These are phyloP conservation scores for Macrotrachela quadricornifera DNA, from an alignment of 1,140 invertebrate species.

Conservation along the genomic window DNA sequence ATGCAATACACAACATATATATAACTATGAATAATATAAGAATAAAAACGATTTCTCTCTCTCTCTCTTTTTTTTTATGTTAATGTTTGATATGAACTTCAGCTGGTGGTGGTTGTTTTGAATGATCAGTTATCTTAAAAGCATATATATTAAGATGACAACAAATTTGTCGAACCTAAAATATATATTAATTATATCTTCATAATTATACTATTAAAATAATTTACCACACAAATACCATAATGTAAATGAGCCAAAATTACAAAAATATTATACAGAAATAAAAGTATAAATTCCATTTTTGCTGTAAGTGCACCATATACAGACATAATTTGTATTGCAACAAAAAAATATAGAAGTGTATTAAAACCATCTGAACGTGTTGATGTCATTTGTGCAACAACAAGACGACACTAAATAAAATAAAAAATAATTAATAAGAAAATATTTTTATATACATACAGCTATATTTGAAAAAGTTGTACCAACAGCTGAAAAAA, in stretches of 20 bases:
- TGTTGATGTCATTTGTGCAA: constrained; percentile 81
- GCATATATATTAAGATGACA: neutral
- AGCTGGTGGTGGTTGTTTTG: no score
- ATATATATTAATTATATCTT: neutral
- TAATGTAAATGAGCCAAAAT: constrained; percentile 67
- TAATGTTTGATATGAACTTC: no score
- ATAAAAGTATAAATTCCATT: no score
- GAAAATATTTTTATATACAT: constrained; percentile 33
- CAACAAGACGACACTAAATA: constrained; percentile 76
- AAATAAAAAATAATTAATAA: neutral
- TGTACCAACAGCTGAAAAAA: constrained; percentile 64
- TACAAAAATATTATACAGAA: constrained; percentile 36
- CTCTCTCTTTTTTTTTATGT: no score
- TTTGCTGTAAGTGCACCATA: no score
- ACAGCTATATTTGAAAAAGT: constrained; percentile 87
- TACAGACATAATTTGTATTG: no score
- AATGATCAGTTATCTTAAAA: no score
- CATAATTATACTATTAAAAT: neutral
- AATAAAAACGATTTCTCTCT: no score
- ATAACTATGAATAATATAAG: no score
- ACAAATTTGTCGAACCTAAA: constrained; percentile 7
- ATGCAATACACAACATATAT: no score
- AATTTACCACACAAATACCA: constrained; percentile 50
- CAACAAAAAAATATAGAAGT: no score
- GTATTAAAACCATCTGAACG: constrained; percentile 35